Base-by-base conservation (phyloP, 2,113 vertebrate species). In the Oreochromis niloticus region DNA sequence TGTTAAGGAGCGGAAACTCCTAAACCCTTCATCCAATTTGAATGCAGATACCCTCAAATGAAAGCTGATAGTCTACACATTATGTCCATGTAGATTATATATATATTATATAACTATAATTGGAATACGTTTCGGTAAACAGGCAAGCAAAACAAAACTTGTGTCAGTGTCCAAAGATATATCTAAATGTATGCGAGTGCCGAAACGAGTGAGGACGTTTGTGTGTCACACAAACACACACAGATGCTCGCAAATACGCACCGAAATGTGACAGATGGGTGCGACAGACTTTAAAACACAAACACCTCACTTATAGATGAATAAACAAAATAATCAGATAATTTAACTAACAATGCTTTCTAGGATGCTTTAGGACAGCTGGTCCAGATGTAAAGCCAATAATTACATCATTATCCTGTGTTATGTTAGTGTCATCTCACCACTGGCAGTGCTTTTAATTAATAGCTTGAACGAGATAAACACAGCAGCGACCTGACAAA, bases 271-370 rank as follows among this genome's bases (percentile, higher is more conserved):
- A 57, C 93, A 94, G 93, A 89, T 91, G 88, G 85, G 14, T 36
- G 79, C 56, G n/a, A 22, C 81, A 54, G 61, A 75, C 36, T 30
- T 81, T 30, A 89, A 78, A 82, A 80, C 85, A 88, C 71, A 86
- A 87, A 87, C 87, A 85, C 85, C 79, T 88, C 6, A 59, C 32
- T n/a, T 80, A 84, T 12, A 55, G 13, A 89, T 2, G 52, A 83
- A 87, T 27, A 80, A 88, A 91, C 91, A 93, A 82, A 93, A 84
- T 94, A 82, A 92, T 93, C 82, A 34, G 75, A 88, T 93, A 85
- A 94, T 94, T 85, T 43, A 89, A 94, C 89, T 89, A 92, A 95
- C 94, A 93, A 91, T 88, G 41, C 43, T 85, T 30, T 5, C 71
- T 5, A 55, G 57, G 17, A 17, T 71, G 75, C 39, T 55, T 36